A percentile compares a stretch with the other conserved stretches of the same genome.
These are phyloP conservation scores for Centropus bengalensis DNA, from an alignment of 2,113 vertebrate genomes.

Conservation along the genomic window DNA sequence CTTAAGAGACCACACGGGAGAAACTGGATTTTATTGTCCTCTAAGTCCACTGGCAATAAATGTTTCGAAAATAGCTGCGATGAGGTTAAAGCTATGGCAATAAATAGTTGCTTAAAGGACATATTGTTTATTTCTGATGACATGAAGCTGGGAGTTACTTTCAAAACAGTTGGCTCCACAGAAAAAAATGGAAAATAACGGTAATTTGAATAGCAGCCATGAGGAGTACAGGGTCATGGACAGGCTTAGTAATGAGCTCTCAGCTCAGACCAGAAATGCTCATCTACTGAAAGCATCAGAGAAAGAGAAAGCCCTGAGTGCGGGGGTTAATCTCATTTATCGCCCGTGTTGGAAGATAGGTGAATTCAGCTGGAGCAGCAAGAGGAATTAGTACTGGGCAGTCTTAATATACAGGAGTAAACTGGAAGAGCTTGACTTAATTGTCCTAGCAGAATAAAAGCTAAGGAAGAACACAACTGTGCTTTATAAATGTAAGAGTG, in stretches of 20 bases:
- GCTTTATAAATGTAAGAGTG: neutral
- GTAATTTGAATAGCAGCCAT: neutral
- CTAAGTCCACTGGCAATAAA: neutral
- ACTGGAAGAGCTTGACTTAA: neutral
- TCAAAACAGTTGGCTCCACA: neutral
- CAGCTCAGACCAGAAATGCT: slow-evolving; percentile 2
- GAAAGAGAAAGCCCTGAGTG: neutral
- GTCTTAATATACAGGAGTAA: neutral
- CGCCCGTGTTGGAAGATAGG: neutral
- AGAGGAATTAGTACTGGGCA: neutral
- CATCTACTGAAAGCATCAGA: neutral
- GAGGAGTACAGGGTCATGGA: neutral
- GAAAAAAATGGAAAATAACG: neutral
- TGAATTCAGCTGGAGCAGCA: slow-evolving; percentile 5
- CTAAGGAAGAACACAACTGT: neutral
- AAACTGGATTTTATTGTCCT: neutral
- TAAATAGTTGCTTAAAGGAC: neutral
- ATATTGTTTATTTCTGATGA: slow-evolving; percentile 14
- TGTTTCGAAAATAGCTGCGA: neutral
- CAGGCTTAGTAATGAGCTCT: neutral
- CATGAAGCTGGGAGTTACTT: neutral
- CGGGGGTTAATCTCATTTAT: neutral
- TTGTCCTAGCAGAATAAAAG: neutral
- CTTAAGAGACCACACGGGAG: neutral
- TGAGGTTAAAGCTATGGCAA: neutral